A percentile compares a stretch with the other conserved stretches of the same genome.
These are phyloP conservation scores for Hirtodrosophila alboralis DNA, from an alignment of 2,888 invertebrate species.

Conservation along the genomic window DNA sequence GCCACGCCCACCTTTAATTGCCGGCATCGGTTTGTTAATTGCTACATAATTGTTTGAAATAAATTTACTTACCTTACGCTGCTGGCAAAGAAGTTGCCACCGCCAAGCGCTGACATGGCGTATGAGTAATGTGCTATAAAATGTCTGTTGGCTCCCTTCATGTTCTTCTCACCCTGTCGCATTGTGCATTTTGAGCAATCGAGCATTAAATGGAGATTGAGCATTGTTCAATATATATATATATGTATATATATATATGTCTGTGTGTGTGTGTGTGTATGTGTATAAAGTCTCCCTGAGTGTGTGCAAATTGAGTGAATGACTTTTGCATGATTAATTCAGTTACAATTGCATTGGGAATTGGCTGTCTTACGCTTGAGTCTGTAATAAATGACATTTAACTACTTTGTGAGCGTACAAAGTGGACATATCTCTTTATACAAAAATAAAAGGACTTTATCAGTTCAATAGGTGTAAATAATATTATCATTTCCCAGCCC, in stretches of 20 bases:
- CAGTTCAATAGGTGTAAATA: too few species aligned
- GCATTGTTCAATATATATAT: conserved; percentile 34
- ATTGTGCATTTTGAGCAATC: conserved; percentile 52
- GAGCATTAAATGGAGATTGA: conserved; percentile 57
- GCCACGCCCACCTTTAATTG: conserved; percentile 57
- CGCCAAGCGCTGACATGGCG: conserved; percentile 61
- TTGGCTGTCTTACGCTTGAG: conserved; percentile 29
- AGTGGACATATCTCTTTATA: conserved; percentile 17
- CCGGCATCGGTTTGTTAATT: conserved; percentile 78
- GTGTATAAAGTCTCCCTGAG: background rate
- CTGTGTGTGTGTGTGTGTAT: conserved; percentile 3
- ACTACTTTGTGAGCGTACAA: conserved; percentile 7
- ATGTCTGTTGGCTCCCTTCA: conserved; percentile 16
- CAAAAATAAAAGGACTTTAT: background rate
- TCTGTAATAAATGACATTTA: conserved; percentile 31
- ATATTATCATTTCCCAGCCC: too few species aligned
- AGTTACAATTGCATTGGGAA: conserved; percentile 28
- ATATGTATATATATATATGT: background rate
- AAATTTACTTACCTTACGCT: conserved; percentile 65
- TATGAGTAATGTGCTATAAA: conserved; percentile 65
- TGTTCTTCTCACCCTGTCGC: conserved; percentile 29
- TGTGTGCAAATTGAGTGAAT: conserved; percentile 44
- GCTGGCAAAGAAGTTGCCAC: conserved; percentile 38
- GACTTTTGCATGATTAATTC: conserved; percentile 64
- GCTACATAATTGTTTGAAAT: conserved; percentile 77